Percentiles rank a stretch among this genome's conserved stretches.
These are phyloP conservation scores for Axis porcinus DNA, from an alignment of 2,113 vertebrate species.

Conservation along the genomic window DNA sequence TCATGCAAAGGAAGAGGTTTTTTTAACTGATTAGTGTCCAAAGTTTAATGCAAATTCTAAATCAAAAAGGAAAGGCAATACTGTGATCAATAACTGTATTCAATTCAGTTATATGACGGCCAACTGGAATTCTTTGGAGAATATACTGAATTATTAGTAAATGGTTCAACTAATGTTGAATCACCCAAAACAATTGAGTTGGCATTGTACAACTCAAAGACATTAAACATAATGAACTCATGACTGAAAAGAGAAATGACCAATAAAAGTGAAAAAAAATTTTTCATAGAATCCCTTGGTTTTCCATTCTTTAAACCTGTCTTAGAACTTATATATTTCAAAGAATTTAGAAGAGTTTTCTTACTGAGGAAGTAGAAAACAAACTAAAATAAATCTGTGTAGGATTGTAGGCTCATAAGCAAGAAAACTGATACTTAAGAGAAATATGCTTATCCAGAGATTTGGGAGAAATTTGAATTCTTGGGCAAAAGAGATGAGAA, in stretches of 20 bases:
- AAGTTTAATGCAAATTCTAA: constrained; percentile 12
- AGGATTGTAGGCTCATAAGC: neutral
- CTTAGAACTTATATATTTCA: neutral
- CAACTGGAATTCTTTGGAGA: neutral
- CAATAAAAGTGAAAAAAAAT: neutral
- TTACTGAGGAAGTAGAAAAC: neutral
- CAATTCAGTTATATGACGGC: neutral
- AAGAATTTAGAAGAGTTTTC: neutral
- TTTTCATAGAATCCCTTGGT: neutral
- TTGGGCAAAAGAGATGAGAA: neutral
- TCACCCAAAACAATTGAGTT: neutral
- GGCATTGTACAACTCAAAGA: neutral
- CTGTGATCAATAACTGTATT: neutral
- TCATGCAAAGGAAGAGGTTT: neutral
- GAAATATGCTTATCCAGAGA: neutral
- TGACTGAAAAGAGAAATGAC: neutral
- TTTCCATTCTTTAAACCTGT: neutral
- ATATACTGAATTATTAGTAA: neutral
- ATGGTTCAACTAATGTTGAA: neutral
- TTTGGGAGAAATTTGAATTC: neutral
- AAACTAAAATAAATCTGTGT: neutral
- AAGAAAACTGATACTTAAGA: neutral
- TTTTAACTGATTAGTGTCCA: neutral
- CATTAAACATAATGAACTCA: neutral
- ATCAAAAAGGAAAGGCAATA: neutral